Percentiles rank a stretch among this genome's conserved stretches.
Conservation (phyloP, 2,888 invertebrate species). For the Prenolepis imparis region DNA sequence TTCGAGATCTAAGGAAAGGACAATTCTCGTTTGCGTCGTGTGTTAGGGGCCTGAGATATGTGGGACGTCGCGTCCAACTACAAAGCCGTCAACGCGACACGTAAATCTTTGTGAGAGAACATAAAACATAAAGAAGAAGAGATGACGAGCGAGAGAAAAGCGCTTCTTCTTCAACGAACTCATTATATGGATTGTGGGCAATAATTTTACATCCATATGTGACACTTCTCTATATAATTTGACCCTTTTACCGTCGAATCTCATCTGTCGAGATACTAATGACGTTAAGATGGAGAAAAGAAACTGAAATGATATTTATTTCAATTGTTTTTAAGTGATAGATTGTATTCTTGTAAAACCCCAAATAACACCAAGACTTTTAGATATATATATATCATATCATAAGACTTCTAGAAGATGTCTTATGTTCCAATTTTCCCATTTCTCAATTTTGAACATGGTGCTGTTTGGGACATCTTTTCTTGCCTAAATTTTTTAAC, state of each 20-base stretch:
- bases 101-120: constrained; percentile 77
- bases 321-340: neutral
- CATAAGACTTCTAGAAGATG: too few relatives aligned
- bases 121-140: constrained; percentile 50
- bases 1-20: constrained; percentile 78
- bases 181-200: constrained; percentile 45
- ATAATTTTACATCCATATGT: constrained; percentile 30
- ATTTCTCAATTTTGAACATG: too few relatives aligned
- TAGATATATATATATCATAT: too few relatives aligned
- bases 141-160: constrained; percentile 50
- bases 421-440: too few relatives aligned
- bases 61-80: constrained; percentile 76
- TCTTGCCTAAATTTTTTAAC: neutral
- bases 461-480: neutral
- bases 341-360: neutral
- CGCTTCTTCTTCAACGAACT: constrained; percentile 47
- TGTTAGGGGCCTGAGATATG: constrained; percentile 71
- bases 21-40: constrained; percentile 71
- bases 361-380: too few relatives aligned
- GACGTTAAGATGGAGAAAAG: neutral
- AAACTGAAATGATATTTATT: neutral
- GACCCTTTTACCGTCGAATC: neutral
- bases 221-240: neutral
- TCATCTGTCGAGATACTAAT: neutral
- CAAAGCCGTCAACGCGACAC: constrained; percentile 80